These are phyloP conservation scores for Muntiacus reevesi DNA, from an alignment of 2,113 vertebrate species.

Conservation along the genomic window DNA sequence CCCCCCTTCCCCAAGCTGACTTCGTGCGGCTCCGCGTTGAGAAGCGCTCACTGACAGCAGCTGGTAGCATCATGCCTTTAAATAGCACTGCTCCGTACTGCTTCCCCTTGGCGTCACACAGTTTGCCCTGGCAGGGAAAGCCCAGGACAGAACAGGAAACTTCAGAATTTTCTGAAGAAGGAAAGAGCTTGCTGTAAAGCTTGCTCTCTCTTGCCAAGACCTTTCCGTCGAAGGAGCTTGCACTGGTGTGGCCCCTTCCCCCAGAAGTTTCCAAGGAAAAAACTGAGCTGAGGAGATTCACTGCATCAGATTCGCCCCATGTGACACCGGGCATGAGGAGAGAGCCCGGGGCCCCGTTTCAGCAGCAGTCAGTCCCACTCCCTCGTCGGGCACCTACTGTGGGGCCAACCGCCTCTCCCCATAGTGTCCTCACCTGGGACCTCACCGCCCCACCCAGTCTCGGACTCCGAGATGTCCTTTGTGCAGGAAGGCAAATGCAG, in stretches of 20 bases:
- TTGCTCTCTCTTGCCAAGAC: background rate
- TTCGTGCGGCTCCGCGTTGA: background rate
- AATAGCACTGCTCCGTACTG: background rate
- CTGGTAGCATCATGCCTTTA: conserved; percentile 37
- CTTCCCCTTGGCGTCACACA: background rate
- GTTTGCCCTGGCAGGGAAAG: conserved; percentile 55
- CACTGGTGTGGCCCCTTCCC: background rate
- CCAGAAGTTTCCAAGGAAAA: background rate
- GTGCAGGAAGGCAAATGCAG: background rate
- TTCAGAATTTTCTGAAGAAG: conserved; percentile 54
- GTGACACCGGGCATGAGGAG: background rate
- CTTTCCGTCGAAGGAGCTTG: background rate
- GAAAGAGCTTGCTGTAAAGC: background rate
- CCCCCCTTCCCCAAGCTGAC: background rate
- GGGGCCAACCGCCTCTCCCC: background rate
- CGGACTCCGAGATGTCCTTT: background rate
- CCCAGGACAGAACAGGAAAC: conserved; percentile 57
- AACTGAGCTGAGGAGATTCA: background rate
- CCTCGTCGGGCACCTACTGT: background rate
- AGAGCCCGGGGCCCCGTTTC: background rate
- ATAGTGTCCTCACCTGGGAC: background rate
- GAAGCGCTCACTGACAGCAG: background rate
- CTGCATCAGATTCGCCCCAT: background rate
- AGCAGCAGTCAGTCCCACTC: background rate
- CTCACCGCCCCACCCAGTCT: background rate